phyloP scores from a whole-genome alignment of 1,140 invertebrate genomes.

The Condylostylus longicornis region DNA sequence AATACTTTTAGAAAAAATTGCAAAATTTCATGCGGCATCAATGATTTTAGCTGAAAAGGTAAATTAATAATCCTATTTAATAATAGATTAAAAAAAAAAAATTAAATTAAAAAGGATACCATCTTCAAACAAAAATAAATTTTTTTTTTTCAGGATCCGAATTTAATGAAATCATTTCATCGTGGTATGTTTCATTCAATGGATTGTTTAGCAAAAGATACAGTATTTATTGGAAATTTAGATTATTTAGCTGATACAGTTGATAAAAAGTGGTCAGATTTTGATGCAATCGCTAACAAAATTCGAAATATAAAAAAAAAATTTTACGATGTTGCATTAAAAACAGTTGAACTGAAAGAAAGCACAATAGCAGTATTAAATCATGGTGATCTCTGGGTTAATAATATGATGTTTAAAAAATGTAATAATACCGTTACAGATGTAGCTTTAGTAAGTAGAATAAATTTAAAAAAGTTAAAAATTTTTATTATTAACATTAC shows the following conservation, averaged over 20 bases:
- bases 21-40: constrained; percentile 25
- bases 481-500: neutral
- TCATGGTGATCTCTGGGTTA: constrained; percentile 50
- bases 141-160: constrained; percentile 14
- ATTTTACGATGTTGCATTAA: constrained; percentile 15
- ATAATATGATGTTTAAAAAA: constrained; percentile 50
- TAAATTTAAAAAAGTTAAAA: neutral
- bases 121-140: neutral
- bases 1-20: constrained; percentile 20
- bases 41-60: constrained; percentile 25
- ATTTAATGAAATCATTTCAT: constrained; percentile 14
- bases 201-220: constrained; percentile 15
- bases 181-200: constrained; percentile 21
- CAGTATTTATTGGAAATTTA: constrained; percentile 18
- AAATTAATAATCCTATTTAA: neutral
- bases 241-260: constrained; percentile 19
- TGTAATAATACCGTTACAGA: constrained; percentile 31
- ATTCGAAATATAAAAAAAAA: constrained; percentile 20
- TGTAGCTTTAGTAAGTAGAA: constrained; percentile 37
- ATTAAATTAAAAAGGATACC: neutral
- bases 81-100: neutral
- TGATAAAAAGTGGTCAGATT: constrained; percentile 33
- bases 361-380: constrained; percentile 36
- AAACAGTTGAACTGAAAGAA: constrained; percentile 18
- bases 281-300: constrained; percentile 22